These are phyloP conservation scores for Euclidia mi DNA, from an alignment of 2,888 invertebrate species.

Conservation along the genomic window DNA sequence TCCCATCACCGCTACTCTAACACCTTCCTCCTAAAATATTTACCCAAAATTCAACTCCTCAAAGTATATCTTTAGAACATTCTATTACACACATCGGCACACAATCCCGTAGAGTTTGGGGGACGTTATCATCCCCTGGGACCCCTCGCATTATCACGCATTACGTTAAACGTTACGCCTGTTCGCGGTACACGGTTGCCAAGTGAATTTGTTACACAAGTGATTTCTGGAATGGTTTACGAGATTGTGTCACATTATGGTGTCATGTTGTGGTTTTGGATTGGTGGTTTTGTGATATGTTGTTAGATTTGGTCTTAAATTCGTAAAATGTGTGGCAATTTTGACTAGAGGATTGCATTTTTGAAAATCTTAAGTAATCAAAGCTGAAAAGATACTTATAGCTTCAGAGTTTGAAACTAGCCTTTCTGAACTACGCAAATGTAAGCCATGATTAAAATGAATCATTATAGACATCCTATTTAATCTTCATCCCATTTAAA, in stretches of 20 bases:
- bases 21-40: not conserved
- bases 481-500: too few species aligned
- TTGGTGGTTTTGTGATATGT: not conserved
- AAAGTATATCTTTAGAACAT: constrained; percentile 3
- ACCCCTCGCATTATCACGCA: constrained; percentile 54
- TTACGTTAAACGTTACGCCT: constrained; percentile 52
- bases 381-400: too few species aligned
- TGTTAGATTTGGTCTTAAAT: not conserved
- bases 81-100: constrained; percentile 27
- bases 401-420: too few species aligned
- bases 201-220: constrained; percentile 16
- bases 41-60: too few species aligned
- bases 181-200: constrained; percentile 22
- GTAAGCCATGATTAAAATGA: too few species aligned
- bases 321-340: too few species aligned
- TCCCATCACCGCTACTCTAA: too few species aligned
- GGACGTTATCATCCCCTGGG: constrained; percentile 57
- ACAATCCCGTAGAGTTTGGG: constrained; percentile 21
- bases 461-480: too few species aligned
- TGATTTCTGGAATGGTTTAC: constrained; percentile 14
- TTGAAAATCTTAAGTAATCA: too few species aligned
- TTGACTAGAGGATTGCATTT: too few species aligned
- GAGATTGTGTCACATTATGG: not conserved
- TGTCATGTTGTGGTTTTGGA: too few species aligned
- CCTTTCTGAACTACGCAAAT: too few species aligned